Percentiles rank a stretch among this genome's conserved stretches.
Conservation (phyloP, 92 coral and sea anemone genomes). For the Porites evermanni region DNA sequence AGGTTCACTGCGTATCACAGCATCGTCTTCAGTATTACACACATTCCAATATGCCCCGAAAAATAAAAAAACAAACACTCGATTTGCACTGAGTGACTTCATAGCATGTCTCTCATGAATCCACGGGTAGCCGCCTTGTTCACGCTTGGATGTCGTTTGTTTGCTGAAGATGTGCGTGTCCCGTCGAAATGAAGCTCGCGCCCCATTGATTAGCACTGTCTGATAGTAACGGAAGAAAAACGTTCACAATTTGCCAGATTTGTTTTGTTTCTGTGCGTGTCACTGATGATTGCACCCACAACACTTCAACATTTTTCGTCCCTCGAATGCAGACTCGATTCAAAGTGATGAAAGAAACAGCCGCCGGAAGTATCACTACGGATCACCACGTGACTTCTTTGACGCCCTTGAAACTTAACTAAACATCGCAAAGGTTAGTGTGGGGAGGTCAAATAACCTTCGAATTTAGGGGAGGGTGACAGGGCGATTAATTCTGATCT, state of each 20-base stretch:
- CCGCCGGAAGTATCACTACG: no score
- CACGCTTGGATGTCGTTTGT: conserved; percentile 5
- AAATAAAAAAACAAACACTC: conserved; percentile 17
- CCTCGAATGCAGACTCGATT: no score
- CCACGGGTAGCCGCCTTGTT: not conserved
- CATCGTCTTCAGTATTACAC: conserved; percentile 16
- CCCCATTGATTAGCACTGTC: not conserved
- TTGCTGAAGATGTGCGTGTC: conserved; percentile 20
- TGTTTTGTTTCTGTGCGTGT: not conserved
- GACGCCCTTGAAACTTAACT: no score
- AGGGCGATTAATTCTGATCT: no score
- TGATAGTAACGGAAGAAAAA: not conserved
- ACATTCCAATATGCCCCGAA: conserved; percentile 6
- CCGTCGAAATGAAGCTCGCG: not conserved
- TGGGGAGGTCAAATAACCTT: no score
- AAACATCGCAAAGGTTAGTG: no score
- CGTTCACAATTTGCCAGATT: not conserved
- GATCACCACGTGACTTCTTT: no score
- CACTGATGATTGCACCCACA: no score
- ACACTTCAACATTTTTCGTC: no score
- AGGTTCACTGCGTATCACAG: not conserved
- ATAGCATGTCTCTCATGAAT: conserved; percentile 11
- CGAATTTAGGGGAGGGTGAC: no score
- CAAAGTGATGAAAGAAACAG: no score
- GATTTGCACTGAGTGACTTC: conserved; percentile 3